Base-by-base conservation (phyloP, 2,113 vertebrate species). In the Epinephelus cyanopodus region DNA sequence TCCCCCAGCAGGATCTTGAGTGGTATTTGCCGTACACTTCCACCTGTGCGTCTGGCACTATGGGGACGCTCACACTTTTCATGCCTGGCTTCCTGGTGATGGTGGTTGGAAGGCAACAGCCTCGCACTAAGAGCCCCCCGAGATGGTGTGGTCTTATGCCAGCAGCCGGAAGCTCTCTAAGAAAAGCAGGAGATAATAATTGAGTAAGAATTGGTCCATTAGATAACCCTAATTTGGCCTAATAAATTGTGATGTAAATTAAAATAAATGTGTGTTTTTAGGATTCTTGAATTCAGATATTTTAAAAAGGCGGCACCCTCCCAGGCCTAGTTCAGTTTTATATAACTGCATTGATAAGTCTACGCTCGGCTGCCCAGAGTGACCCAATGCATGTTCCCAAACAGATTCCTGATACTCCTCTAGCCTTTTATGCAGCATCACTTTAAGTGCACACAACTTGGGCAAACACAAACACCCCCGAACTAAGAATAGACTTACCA, bases 401-500 rank as follows among this genome's bases (percentile, higher is more conserved):
- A 77, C 77, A 66, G 47, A 83, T 77, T 76, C 77, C 54, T 33
- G 54, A 83, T 80, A 53, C 81, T 79, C 60, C 68, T 64, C 60
- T 77, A 17, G 70, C 37, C 50, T 71, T 77, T 82, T 72, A 54
- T 58, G 80, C 84, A 81, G 89, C 91, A 89, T 87, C 91, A 79
- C 83, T 94, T 87, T 89, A 82, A 87, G 87, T 87, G 84, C 75
- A 83, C 83, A 89, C 74, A 90, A 90, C 78, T 88, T 90, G 82
- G 86, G 64, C 89, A 91, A 90, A 87, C 82, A 90, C 78, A 87
- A 90, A 90, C 89, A 68, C 89, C 82, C 81, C 62, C 56, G 6
- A 88, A 83, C 90, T 90, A 91, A 92, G 89, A 96, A 95, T 94
- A 95, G 88, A 81, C 76, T 70, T 82, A n/a, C 79, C 57, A 42